phyloP scores from a whole-genome alignment of 2,888 invertebrate species.

The Steromphala cineraria region DNA sequence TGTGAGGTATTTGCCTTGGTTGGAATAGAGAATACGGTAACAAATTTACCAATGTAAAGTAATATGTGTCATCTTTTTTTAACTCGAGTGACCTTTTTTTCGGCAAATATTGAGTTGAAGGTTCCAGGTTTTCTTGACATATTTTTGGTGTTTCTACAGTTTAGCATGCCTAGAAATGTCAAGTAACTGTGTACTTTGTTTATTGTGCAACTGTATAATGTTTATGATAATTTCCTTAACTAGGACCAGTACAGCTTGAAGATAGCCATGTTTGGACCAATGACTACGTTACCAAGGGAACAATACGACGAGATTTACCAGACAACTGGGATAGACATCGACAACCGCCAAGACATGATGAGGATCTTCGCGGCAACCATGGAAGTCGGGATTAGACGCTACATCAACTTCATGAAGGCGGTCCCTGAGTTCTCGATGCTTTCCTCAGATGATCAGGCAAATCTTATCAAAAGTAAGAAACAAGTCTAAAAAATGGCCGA shows the following conservation, averaged over 20 bases:
- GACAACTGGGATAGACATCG: slow-evolving; percentile 71
- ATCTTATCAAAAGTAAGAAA: slow-evolving; percentile 65
- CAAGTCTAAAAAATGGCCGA: not conserved
- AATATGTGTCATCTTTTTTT: too few species aligned
- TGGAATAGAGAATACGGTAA: too few species aligned
- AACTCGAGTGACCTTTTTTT: too few species aligned
- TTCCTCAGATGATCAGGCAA: slow-evolving; percentile 68
- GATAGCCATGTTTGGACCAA: slow-evolving; percentile 63
- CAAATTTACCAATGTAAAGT: too few species aligned
- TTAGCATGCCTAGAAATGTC: too few species aligned
- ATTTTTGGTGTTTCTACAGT: too few species aligned
- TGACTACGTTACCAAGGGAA: slow-evolving; percentile 60
- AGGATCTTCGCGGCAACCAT: slow-evolving; percentile 56
- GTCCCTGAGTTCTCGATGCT: slow-evolving; percentile 70
- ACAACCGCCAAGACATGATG: slow-evolving; percentile 64
- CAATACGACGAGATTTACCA: slow-evolving; percentile 68
- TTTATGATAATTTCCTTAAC: not conserved
- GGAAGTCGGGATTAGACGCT: slow-evolving; percentile 64
- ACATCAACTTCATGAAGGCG: slow-evolving; percentile 68
- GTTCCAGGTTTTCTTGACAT: too few species aligned
- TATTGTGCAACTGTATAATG: not conserved
- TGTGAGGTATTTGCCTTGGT: too few species aligned
- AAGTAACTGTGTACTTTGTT: too few species aligned
- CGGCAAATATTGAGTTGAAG: too few species aligned
- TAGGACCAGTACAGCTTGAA: slow-evolving; percentile 63